These are phyloP conservation scores for Camarhynchus parvulus DNA, from an alignment of 2,113 vertebrate genomes.

Conservation along the genomic window DNA sequence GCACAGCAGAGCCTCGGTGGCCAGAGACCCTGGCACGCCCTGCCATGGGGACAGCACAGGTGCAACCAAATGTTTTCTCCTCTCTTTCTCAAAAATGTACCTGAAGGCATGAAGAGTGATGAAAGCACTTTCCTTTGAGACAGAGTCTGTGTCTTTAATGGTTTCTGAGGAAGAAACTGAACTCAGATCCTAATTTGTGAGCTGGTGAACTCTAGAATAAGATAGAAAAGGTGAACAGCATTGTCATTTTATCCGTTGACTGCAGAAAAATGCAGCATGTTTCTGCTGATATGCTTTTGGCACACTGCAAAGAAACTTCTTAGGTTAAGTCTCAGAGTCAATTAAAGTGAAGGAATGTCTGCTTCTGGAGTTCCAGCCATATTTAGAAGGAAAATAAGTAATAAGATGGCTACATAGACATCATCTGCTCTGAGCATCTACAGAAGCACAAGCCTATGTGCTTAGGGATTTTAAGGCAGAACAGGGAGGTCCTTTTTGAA, in stretches of 20 bases:
- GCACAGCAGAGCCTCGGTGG: rapidly evolving
- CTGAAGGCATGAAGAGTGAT: background rate
- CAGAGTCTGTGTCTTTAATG: background rate
- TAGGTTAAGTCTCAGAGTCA: background rate
- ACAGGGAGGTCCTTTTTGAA: background rate
- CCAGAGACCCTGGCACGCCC: background rate
- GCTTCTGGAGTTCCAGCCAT: background rate
- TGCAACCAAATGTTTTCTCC: background rate
- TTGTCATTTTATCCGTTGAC: background rate
- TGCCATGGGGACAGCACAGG: rapidly evolving
- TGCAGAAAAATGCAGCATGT: background rate
- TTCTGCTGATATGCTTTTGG: background rate
- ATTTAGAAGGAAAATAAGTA: conserved; percentile 3
- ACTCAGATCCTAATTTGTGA: background rate
- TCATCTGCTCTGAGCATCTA: background rate
- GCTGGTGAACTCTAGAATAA: background rate
- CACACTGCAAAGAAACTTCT: background rate
- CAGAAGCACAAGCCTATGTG: background rate
- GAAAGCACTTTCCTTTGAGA: background rate
- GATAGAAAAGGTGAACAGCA: background rate
- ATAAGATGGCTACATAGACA: background rate
- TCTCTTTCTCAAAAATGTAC: background rate
- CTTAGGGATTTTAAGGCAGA: background rate
- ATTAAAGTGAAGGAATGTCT: background rate
- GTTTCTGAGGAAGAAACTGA: background rate